These are phyloP conservation scores for Drosophila siamana DNA, from an alignment of 2,888 invertebrate species.

Conservation along the genomic window DNA sequence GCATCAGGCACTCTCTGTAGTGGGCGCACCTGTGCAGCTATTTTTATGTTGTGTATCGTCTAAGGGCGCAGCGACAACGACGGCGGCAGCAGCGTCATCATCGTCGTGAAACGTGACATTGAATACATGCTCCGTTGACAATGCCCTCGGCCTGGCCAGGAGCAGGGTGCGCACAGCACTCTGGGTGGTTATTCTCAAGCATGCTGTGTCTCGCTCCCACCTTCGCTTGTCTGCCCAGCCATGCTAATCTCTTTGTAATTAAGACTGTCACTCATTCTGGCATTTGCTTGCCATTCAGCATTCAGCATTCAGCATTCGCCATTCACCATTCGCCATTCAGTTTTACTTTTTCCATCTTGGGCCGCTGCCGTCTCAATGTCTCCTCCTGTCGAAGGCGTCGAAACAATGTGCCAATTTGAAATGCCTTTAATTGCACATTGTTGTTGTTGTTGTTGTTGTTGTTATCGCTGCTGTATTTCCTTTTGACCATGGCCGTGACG, in stretches of 20 bases:
- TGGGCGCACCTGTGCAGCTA: conserved; percentile 40
- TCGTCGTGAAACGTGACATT: conserved; percentile 68
- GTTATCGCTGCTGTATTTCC: background rate
- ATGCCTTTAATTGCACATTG: conserved; percentile 57
- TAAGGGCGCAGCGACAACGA: conserved; percentile 23
- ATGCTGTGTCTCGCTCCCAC: background rate
- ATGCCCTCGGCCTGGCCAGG: conserved; percentile 3
- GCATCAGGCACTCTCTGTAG: background rate
- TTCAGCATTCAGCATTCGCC: conserved; percentile 21
- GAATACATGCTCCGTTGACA: conserved; percentile 54
- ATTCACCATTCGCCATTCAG: background rate
- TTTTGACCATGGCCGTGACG: background rate
- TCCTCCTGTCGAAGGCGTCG: conserved; percentile 16
- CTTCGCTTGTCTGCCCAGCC: conserved; percentile 29
- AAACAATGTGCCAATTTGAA: conserved; percentile 59
- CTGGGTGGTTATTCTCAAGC: background rate
- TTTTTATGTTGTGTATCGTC: conserved; percentile 37
- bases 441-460: background rate
- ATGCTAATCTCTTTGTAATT: conserved; percentile 76
- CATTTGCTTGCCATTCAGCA: conserved; percentile 47
- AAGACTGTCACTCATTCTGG: conserved; percentile 74
- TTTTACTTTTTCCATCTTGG: conserved; percentile 20
- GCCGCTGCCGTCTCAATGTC: conserved; percentile 1
- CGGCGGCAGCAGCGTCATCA: conserved; percentile 20
- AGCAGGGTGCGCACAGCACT: no score